Evolutionary conservation across 1,140 invertebrate species (phyloP).

Genomic region (Bradysia coprophila): DNA sequence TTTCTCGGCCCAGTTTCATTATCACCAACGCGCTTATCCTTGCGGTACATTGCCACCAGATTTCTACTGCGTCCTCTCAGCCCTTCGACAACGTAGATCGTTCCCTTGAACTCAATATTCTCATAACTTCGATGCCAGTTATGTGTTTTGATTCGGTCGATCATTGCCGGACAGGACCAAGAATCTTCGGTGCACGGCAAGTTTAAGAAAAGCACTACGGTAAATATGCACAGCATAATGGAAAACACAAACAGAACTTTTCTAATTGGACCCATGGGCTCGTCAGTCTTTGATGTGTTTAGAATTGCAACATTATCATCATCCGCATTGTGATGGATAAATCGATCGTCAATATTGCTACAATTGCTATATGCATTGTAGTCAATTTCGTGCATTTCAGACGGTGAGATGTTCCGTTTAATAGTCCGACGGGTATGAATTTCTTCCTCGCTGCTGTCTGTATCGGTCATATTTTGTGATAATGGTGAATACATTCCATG

Average conservation of each 20-base stretch:
- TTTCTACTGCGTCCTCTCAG: constrained; percentile 36
- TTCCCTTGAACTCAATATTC: constrained; percentile 49
- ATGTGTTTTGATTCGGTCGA: constrained; percentile 30
- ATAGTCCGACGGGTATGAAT: constrained; percentile 11
- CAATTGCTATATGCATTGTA: constrained; percentile 17
- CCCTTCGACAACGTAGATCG: constrained; percentile 44
- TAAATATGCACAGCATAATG: constrained; percentile 45
- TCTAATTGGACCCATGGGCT: constrained; percentile 41
- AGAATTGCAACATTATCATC: constrained; percentile 21
- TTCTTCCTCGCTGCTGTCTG: constrained; percentile 54
- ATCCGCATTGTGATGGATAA: constrained; percentile 7
- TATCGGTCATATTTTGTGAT: constrained; percentile 51
- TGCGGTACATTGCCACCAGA: constrained; percentile 47
- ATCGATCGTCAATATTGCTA: constrained; percentile 17
- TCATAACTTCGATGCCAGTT: constrained; percentile 52
- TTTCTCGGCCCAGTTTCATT: constrained; percentile 26
- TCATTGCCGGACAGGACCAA: constrained; percentile 33
- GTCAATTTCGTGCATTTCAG: constrained; percentile 8
- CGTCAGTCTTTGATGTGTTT: constrained; percentile 6
- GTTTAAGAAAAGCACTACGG: constrained; percentile 53
- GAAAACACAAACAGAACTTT: constrained; percentile 44
- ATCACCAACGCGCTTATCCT: constrained; percentile 36
- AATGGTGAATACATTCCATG: constrained; percentile 46
- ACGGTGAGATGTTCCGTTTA: constrained; percentile 4
- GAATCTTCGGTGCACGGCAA: constrained; percentile 45